Percentiles rank a stretch among this genome's conserved stretches.
These are phyloP conservation scores for Glaucomys volans DNA, from an alignment of 2,113 vertebrate genomes.

Conservation along the genomic window DNA sequence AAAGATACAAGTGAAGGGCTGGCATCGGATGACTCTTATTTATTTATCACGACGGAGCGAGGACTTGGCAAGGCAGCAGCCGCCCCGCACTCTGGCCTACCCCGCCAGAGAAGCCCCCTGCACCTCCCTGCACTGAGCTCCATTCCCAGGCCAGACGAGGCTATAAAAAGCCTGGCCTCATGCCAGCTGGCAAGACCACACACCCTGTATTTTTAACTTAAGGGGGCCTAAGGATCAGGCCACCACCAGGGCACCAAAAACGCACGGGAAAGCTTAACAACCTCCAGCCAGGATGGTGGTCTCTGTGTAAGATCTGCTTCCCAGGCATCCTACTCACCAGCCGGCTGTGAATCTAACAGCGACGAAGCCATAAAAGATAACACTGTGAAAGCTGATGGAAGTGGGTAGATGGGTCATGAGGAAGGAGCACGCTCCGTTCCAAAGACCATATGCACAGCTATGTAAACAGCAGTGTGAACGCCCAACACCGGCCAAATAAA, in stretches of 20 bases:
- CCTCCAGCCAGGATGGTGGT: background rate
- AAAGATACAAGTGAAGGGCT: background rate
- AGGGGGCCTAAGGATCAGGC: constrained; percentile 56
- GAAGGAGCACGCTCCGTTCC: background rate
- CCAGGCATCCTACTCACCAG: background rate
- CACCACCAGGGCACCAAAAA: constrained; percentile 34
- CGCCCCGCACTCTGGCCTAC: background rate
- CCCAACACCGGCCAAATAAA: background rate
- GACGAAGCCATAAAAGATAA: background rate
- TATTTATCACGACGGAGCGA: background rate
- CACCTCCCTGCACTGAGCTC: background rate
- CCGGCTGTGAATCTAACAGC: background rate
- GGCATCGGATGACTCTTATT: background rate
- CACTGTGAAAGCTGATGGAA: background rate
- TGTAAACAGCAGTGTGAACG: constrained; percentile 5
- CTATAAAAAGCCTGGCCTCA: constrained; percentile 78
- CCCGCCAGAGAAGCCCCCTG: background rate
- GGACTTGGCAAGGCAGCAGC: background rate
- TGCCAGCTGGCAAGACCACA: constrained; percentile 79
- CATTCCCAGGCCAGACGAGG: constrained; percentile 68
- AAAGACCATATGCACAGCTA: background rate
- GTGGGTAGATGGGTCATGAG: background rate
- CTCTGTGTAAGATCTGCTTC: accelerated
- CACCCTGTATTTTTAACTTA: constrained; percentile 76
- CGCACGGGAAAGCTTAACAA: background rate